These are phyloP conservation scores for Pogona vitticeps DNA, from an alignment of 2,113 vertebrate genomes.

Conservation along the genomic window DNA sequence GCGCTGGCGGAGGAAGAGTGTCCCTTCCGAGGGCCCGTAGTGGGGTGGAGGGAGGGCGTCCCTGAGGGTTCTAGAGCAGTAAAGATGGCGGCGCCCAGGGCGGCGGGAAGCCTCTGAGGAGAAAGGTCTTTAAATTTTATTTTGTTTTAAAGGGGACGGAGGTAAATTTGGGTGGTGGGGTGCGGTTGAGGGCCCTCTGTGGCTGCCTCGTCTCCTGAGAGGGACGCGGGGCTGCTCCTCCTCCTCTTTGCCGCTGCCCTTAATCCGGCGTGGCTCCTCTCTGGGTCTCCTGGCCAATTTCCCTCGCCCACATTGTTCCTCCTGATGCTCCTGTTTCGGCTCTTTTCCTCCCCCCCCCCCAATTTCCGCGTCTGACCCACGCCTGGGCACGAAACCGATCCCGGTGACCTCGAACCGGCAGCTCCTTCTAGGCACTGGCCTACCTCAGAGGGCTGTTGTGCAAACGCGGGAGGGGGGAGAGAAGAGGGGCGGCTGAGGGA, in stretches of 20 bases:
- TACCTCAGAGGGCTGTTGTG: background rate
- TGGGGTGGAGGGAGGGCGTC: too few relatives aligned
- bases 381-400: too few relatives aligned
- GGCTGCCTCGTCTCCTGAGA: background rate
- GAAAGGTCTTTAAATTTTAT: background rate
- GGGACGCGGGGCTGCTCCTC: background rate
- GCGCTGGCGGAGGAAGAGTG: background rate
- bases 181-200: too few relatives aligned
- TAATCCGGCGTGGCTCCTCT: background rate
- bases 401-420: background rate
- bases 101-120: background rate
- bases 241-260: background rate
- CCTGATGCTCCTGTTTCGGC: too few relatives aligned
- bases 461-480: background rate
- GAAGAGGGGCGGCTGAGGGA: too few relatives aligned
- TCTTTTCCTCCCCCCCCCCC: too few relatives aligned
- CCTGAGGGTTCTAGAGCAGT: background rate
- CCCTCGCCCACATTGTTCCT: too few relatives aligned
- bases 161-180: too few relatives aligned
- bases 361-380: too few relatives aligned
- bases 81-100: constrained; percentile 26
- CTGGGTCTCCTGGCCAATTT: too few relatives aligned
- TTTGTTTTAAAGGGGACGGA: too few relatives aligned
- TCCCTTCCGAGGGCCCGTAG: background rate
- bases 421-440: background rate